These are phyloP conservation scores for Rhodophaea formosa DNA, from an alignment of 2,888 invertebrate species.

Conservation along the genomic window DNA sequence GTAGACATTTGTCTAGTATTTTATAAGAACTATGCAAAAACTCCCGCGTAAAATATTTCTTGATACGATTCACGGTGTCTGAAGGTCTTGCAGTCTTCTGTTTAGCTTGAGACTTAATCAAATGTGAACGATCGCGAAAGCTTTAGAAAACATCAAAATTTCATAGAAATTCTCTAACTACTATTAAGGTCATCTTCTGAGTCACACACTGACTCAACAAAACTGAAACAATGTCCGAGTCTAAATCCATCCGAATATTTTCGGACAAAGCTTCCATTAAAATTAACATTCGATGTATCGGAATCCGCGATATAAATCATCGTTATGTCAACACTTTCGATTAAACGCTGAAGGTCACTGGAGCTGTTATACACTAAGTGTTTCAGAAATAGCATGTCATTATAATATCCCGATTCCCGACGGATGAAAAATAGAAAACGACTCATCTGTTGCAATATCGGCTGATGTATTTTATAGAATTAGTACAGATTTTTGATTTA, in stretches of 20 bases:
- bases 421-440: conserved; percentile 70
- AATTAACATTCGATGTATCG: conserved; percentile 45
- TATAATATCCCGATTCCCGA: conserved; percentile 71
- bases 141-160: too few species aligned
- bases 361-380: conserved; percentile 55
- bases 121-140: too few species aligned
- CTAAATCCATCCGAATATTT: conserved; percentile 16
- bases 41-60: too few species aligned
- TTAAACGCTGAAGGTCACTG: conserved; percentile 67
- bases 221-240: not conserved
- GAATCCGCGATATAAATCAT: conserved; percentile 65
- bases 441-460: conserved; percentile 65
- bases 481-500: not conserved
- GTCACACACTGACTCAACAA: not conserved
- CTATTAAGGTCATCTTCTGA: not conserved
- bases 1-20: too few species aligned
- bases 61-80: too few species aligned
- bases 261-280: conserved; percentile 24
- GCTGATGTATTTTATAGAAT: conserved; percentile 24
- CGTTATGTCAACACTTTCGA: conserved; percentile 75
- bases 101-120: too few species aligned
- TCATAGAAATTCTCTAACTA: too few species aligned
- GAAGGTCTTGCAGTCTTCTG: too few species aligned
- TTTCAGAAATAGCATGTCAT: conserved; percentile 71
- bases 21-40: too few species aligned